Percentiles rank a stretch among this genome's conserved stretches.
These are phyloP conservation scores for Lordiphosa mommai DNA, from an alignment of 1,140 invertebrate genomes.

Conservation along the genomic window DNA sequence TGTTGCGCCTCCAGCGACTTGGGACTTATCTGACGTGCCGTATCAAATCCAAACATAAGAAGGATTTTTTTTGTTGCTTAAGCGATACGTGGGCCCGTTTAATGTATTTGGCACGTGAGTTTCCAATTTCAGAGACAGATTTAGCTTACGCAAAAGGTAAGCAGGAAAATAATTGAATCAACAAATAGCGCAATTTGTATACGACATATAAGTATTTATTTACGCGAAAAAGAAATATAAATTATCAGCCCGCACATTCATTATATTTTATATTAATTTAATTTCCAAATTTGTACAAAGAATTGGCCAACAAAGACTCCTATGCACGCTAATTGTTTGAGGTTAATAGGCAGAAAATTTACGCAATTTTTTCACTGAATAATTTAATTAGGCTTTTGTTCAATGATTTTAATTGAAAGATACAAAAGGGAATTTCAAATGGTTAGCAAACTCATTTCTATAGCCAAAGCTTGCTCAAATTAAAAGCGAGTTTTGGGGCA, in stretches of 20 bases:
- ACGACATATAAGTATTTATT: background rate
- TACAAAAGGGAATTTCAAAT: too few relatives aligned
- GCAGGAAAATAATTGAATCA: slow-evolving; percentile 5
- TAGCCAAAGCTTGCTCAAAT: too few relatives aligned
- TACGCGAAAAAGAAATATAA: background rate
- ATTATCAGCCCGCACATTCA: slow-evolving; percentile 6
- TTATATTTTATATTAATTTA: background rate
- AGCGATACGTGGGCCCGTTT: slow-evolving; percentile 19
- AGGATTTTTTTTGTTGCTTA: background rate
- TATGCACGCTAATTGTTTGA: background rate
- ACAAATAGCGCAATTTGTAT: background rate
- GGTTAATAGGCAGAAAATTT: slow-evolving; percentile 3
- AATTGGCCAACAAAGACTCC: background rate
- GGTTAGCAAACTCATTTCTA: too few relatives aligned
- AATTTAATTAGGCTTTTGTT: background rate
- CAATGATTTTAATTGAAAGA: too few relatives aligned
- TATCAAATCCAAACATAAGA: slow-evolving; percentile 30
- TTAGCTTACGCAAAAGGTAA: slow-evolving; percentile 5
- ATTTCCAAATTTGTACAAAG: background rate
- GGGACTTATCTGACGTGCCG: slow-evolving; percentile 36
- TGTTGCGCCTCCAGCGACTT: slow-evolving; percentile 26
- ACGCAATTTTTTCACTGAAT: background rate
- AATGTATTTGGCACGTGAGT: slow-evolving; percentile 47
- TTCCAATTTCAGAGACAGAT: slow-evolving; percentile 43
- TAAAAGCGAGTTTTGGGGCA: too few relatives aligned